Evolutionary conservation across 2,113 vertebrate genomes (phyloP).

Genomic region (Odontophorus gujanensis): DNA sequence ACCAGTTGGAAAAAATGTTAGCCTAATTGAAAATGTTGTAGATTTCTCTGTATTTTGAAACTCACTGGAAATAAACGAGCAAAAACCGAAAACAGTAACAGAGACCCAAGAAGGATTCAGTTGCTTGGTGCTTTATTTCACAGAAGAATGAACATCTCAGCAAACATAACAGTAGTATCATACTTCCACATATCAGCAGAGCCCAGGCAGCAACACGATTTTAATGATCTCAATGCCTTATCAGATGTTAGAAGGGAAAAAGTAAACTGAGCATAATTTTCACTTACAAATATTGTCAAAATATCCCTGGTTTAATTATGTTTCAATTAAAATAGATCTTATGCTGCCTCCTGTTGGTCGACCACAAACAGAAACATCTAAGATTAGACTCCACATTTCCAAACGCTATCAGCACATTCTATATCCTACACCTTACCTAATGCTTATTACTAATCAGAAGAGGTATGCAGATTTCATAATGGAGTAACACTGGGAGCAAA

Average conservation of each 20-base stretch:
- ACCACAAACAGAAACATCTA: neutral
- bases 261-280: neutral
- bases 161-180: neutral
- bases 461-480: constrained; percentile 5
- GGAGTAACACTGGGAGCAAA: constrained; percentile 11
- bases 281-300: neutral
- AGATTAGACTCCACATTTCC: neutral
- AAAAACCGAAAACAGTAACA: neutral
- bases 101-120: neutral
- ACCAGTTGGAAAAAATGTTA: neutral
- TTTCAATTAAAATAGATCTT: constrained; percentile 32
- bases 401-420: neutral
- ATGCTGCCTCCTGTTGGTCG: constrained; percentile 54
- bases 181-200: constrained; percentile 33
- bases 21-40: neutral
- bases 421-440: neutral
- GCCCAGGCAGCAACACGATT: constrained; percentile 29
- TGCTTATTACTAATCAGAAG: neutral
- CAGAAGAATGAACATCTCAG: constrained; percentile 32
- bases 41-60: neutral
- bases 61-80: neutral
- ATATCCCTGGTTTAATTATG: neutral
- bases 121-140: constrained; percentile 63
- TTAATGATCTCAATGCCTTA: constrained; percentile 32
- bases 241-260: neutral